Percentiles rank a stretch among this genome's conserved stretches.
Evolutionary conservation across 2,113 vertebrate species (phyloP).

Genomic region (Cnemophilus loriae): DNA sequence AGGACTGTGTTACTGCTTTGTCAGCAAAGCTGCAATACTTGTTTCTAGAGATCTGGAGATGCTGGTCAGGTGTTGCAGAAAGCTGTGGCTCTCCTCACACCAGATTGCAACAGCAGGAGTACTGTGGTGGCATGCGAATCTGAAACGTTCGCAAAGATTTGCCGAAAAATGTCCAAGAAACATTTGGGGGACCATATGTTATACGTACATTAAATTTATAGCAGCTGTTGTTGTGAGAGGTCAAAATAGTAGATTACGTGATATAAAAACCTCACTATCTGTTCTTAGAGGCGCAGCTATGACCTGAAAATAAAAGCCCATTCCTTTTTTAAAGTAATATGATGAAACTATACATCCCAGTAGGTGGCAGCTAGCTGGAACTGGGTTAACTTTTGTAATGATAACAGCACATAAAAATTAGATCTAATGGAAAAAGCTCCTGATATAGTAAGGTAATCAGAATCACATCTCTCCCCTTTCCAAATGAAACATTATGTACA

Average conservation of each 20-base stretch:
- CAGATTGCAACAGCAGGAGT: constrained; percentile 45
- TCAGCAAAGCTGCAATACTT: constrained; percentile 38
- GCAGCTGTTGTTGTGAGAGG: background rate
- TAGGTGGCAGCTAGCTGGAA: constrained; percentile 71
- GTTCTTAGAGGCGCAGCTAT: background rate
- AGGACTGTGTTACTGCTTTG: constrained; percentile 24
- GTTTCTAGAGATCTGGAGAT: background rate
- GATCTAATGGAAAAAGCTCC: constrained; percentile 38
- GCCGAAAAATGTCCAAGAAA: background rate
- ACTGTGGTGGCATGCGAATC: constrained; percentile 16
- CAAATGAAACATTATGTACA: background rate
- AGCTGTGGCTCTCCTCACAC: constrained; percentile 37
- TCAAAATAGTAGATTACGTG: background rate
- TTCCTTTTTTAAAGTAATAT: constrained; percentile 34
- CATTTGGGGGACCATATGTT: background rate
- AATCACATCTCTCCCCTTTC: constrained; percentile 8
- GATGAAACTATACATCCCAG: constrained; percentile 62
- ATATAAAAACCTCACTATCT: background rate
- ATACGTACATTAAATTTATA: background rate
- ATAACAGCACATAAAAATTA: constrained; percentile 60
- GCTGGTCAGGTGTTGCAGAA: constrained; percentile 24
- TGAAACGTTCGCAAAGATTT: background rate
- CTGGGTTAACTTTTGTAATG: constrained; percentile 69
- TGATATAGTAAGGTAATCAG: constrained; percentile 57
- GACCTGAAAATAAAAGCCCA: constrained; percentile 36